Conservation (phyloP, 2,888 invertebrate genomes). For the Sinelater perroti region DNA sequence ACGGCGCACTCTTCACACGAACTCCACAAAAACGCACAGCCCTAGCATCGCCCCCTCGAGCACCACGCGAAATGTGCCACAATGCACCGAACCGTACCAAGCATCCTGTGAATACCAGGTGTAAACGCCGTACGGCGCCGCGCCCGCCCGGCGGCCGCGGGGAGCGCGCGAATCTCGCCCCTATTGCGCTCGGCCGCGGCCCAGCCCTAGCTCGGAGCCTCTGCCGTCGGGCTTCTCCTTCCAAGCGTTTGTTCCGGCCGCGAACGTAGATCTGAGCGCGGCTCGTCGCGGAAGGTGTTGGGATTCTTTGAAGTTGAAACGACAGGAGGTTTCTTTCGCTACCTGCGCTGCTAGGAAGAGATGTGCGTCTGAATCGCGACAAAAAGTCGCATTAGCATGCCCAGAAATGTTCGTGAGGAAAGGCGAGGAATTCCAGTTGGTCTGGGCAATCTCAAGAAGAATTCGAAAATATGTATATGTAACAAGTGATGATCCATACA, state of each 20-base stretch:
- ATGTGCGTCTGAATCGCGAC: too few relatives aligned
- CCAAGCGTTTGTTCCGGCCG: constrained; percentile 29
- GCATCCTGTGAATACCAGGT: constrained; percentile 40
- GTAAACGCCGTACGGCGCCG: constrained; percentile 30
- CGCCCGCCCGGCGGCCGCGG: not conserved
- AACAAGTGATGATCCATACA: too few relatives aligned
- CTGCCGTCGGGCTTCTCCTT: constrained; percentile 21
- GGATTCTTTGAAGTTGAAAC: constrained; percentile 26
- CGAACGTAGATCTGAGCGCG: constrained; percentile 21
- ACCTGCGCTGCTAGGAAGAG: too few relatives aligned
- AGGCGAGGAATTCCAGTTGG: too few relatives aligned
- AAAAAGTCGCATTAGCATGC: too few relatives aligned
- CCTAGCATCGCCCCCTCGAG: constrained; percentile 29
- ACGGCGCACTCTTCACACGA: constrained; percentile 26
- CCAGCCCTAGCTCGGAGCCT: constrained; percentile 8
- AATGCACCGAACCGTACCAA: constrained; percentile 33
- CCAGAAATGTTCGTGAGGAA: too few relatives aligned
- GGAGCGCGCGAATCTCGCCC: constrained; percentile 22
- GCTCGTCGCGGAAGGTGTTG: constrained; percentile 20
- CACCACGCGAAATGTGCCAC: constrained; percentile 40
- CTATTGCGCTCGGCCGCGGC: constrained; percentile 22
- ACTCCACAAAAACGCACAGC: constrained; percentile 19
- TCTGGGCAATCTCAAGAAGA: too few relatives aligned
- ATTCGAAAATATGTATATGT: too few relatives aligned
- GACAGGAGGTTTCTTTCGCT: constrained; percentile 9